Conservation (phyloP, 2,113 vertebrate species). For the Hyaena hyaena region DNA sequence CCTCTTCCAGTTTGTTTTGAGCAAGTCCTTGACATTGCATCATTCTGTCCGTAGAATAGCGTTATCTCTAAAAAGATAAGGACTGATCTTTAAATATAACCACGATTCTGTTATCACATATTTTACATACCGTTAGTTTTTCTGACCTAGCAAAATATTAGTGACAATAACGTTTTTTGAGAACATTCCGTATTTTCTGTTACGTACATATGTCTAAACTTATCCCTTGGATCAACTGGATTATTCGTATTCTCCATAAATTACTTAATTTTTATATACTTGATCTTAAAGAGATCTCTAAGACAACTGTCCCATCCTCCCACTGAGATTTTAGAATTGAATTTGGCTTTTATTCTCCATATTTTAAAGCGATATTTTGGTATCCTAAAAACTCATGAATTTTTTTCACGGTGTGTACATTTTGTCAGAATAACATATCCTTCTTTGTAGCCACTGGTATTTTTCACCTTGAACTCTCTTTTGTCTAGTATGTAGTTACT, state of each 20-base stretch:
- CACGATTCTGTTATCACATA: neutral
- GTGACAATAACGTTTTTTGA: neutral
- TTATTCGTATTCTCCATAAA: neutral
- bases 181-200: neutral
- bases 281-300: neutral
- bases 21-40: neutral
- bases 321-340: neutral
- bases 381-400: neutral
- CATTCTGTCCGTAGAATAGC: neutral
- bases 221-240: neutral
- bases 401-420: neutral
- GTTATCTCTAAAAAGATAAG: neutral
- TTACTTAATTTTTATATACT: neutral
- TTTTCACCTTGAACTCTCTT: neutral
- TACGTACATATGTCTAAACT: neutral
- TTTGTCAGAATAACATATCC: neutral
- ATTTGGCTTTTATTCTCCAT: neutral
- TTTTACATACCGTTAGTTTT: neutral
- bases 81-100: neutral
- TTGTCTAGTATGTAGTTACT: neutral
- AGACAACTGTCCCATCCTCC: neutral
- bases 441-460: neutral
- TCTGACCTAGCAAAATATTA: neutral
- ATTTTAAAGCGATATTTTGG: neutral
- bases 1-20: neutral